Conservation (phyloP, 2,113 vertebrate species). For the Indri indri region DNA sequence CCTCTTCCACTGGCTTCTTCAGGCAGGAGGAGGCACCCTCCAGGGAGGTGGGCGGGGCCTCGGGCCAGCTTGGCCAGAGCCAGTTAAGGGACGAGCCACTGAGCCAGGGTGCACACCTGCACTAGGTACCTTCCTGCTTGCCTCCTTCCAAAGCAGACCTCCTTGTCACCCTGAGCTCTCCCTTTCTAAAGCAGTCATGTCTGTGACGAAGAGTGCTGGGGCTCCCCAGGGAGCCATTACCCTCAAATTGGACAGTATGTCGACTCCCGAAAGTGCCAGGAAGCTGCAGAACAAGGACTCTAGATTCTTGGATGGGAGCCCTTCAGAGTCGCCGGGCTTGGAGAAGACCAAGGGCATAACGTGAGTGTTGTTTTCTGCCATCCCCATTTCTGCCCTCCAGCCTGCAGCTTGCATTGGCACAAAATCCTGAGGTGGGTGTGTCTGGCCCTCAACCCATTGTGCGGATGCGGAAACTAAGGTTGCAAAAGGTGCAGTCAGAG, state of each 20-base stretch:
- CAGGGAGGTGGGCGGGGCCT: constrained; percentile 47
- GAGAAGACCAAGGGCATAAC: constrained; percentile 83
- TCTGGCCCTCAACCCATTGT: neutral
- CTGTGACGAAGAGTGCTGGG: neutral
- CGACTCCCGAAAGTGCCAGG: constrained; percentile 74
- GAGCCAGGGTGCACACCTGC: constrained; percentile 14
- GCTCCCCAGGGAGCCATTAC: neutral
- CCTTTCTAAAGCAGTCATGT: constrained; percentile 67
- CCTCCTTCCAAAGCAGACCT: neutral
- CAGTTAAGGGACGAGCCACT: neutral
- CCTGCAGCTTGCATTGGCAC: neutral
- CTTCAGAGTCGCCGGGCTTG: constrained; percentile 62
- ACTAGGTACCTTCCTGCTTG: neutral
- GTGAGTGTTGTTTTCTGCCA: constrained; percentile 76
- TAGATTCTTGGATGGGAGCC: constrained; percentile 56
- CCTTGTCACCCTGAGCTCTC: neutral
- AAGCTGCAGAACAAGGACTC: constrained; percentile 81
- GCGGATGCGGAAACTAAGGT: neutral
- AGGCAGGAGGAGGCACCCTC: neutral
- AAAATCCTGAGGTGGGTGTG: neutral
- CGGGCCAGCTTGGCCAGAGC: neutral
- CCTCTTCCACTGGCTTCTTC: neutral
- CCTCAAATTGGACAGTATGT: constrained; percentile 50
- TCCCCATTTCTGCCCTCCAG: neutral
- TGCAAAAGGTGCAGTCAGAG: neutral